These are phyloP conservation scores for Ctenoplectra terminalis DNA, from an alignment of 1,140 invertebrate species.

Conservation along the genomic window DNA sequence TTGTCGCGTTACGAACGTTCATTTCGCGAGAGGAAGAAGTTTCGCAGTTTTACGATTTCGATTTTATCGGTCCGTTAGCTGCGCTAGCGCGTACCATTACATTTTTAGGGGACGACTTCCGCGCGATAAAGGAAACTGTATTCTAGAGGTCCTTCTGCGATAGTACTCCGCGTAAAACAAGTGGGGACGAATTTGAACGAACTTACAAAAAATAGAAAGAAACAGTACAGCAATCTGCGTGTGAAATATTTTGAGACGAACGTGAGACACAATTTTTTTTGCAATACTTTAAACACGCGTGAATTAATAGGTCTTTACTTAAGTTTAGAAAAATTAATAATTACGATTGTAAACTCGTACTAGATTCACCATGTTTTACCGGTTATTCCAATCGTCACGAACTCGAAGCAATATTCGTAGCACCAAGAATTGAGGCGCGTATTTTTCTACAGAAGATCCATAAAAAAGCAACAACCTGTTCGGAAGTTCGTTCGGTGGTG, in stretches of 20 bases:
- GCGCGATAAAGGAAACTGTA: slow-evolving; percentile 32
- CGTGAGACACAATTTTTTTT: background rate
- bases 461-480: background rate
- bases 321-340: too few relatives aligned
- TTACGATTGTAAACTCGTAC: too few relatives aligned
- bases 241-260: background rate
- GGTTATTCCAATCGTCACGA: too few relatives aligned
- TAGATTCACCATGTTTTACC: too few relatives aligned
- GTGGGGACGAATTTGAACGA: too few relatives aligned
- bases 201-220: too few relatives aligned
- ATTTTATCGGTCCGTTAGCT: slow-evolving; percentile 34
- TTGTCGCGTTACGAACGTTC: slow-evolving; percentile 32
- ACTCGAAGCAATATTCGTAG: background rate
- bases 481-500: background rate
- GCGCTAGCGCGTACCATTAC: slow-evolving; percentile 8
- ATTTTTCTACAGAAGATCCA: background rate
- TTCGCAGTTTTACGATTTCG: slow-evolving; percentile 47
- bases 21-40: slow-evolving; percentile 18
- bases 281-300: too few relatives aligned
- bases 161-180: too few relatives aligned
- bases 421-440: background rate
- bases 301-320: too few relatives aligned
- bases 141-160: background rate
- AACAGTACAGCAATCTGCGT: background rate
- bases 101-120: slow-evolving; percentile 7